Evolutionary conservation across 2,113 vertebrate genomes (phyloP), one percentile per base, ranked within the genome.

Genomic region (Sturnira hondurensis): DNA sequence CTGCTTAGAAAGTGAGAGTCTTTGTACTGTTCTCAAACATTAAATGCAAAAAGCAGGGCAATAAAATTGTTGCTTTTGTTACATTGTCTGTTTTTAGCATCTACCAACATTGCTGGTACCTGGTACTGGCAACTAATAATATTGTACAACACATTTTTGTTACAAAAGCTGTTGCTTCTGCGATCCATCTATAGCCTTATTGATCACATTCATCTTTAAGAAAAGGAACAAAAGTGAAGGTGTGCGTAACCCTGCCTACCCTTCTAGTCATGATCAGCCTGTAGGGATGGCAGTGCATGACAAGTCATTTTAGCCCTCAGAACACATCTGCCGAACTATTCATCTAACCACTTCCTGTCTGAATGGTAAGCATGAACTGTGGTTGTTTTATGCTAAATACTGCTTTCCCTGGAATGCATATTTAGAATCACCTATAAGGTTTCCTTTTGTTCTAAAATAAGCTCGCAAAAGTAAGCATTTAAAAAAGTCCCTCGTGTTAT

Each of bases 391-490:
- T 85, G 43, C 19, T 91, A 96, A 96, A 78, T 91, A 67, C 6
- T 91, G 8, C 78, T 94, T 94, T 89, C 94, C 87, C 92, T n/a
- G 94, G 71, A 94, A 91, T 92, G 61, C 31, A 26, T 80, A 19
- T 94, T 89, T 76, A 81, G 54, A 88, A 74, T n/a, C 45, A 20
- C 58, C 43, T 96, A 52, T 80, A 43, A 84, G 43, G 17, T 73
- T 61, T 77, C 71, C 38, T 95, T 67, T 96, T 47, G 31, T 77
- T 50, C 33, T 74, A 78, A 58, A 91, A 65, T 90, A 82, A 87
- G 13, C 67, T 86, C 74, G 28, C 70, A 92, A 86, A 89, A 90
- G 38, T 71, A 41, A 43, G 47, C 54, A 73, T 92, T 90, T 52
- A 31, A 61, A 61, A 94, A 52, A 52, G 17, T 61, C 19, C 43